Evolutionary conservation across 2,888 invertebrate species (phyloP).

Genomic region (Matsumyia berberina): DNA sequence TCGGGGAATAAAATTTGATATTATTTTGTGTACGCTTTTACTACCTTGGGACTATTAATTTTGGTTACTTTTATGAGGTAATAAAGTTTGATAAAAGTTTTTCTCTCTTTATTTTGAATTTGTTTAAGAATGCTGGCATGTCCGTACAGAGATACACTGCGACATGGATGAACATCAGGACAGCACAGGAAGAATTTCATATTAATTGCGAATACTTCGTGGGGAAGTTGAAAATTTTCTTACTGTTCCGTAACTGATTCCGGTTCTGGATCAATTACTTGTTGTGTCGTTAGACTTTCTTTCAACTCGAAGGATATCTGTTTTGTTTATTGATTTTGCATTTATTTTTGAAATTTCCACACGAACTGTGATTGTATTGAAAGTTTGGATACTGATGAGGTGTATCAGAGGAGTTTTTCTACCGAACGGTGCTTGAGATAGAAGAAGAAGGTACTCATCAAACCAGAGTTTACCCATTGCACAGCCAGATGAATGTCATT

Average conservation of each 20-base stretch:
- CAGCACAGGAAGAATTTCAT: background rate
- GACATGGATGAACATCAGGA: background rate
- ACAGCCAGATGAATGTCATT: too few species aligned
- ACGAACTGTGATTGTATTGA: background rate
- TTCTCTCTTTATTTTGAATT: conserved; percentile 38
- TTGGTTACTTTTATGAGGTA: conserved; percentile 69
- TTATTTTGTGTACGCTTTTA: conserved; percentile 65
- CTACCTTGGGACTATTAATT: conserved; percentile 73
- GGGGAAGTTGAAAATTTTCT: conserved; percentile 28
- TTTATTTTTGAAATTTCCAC: background rate
- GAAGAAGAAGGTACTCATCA: too few species aligned
- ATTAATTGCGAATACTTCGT: conserved; percentile 22
- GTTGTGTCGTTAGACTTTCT: background rate
- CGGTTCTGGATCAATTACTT: conserved; percentile 37
- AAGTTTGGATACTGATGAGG: background rate
- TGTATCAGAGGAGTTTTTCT: background rate
- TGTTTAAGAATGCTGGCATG: conserved; percentile 9
- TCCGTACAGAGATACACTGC: background rate
- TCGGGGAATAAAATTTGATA: conserved; percentile 61
- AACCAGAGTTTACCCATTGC: too few species aligned
- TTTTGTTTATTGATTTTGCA: background rate
- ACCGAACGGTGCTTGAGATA: too few species aligned
- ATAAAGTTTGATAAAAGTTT: conserved; percentile 63
- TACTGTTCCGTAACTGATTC: conserved; percentile 28
- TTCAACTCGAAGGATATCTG: background rate